Evolutionary conservation across 2,888 invertebrate species (phyloP), one percentile per base, ranked within the genome.

Genomic region (Drosophila heteroneura): DNA sequence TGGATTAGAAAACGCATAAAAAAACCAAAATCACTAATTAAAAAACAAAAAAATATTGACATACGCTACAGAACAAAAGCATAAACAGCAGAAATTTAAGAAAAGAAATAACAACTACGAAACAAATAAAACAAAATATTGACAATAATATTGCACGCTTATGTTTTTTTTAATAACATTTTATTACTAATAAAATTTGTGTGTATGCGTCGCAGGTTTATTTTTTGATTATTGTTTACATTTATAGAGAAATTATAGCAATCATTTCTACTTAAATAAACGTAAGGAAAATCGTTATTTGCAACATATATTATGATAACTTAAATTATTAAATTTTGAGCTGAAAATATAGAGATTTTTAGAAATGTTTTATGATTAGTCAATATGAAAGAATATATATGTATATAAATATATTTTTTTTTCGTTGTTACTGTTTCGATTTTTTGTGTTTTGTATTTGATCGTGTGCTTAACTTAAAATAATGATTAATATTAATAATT

Each of bases 291-390:
- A 61, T 70, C 57, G 59, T 66, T 67, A 53, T 67, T 56, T 35
- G 47, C 63, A 52, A 67, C 35, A 60, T 44, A 56, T 47, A n/a
- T 59, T 47, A 66, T 57, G 57, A 61, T 47, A 72, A 82, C 82
- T 75, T 89, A 84, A 80, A 79, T 72, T 74, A 90, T 65, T 91
- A 91, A 85, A 89, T 88, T 90, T 91, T 90, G 85, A 84, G 92
- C 92, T 92, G 92, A 91, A 92, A 92, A 81, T 92, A 92, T 90
- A 90, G 85, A 91, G 82, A 83, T 83, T 86, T 76, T 76, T 69
- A 59, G 64, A 79, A 81, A 81, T 79, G 61, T 63, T 74, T 71
- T 47, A 68, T 81, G 65, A 89, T 86, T 86, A 83, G 89, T 85
- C 73, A 62, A 66, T 72, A 57, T 80, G 62, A 76, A 65, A 57